Conservation (phyloP, 2,113 vertebrate genomes). For the Trogon melanurus region DNA sequence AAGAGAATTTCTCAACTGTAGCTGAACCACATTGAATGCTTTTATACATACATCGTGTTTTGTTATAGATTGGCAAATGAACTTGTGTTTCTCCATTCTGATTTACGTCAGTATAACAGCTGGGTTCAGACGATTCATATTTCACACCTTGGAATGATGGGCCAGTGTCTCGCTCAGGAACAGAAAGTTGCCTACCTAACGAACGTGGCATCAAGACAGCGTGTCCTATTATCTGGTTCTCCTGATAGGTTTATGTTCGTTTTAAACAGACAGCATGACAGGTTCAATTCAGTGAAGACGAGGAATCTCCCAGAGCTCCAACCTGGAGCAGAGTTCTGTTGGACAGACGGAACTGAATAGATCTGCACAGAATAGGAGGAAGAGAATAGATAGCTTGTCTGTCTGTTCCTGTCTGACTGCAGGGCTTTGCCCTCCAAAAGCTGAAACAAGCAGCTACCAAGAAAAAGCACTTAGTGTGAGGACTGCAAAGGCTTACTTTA, state of each 20-base stretch:
- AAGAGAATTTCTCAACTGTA: conserved; percentile 38
- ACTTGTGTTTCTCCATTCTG: background rate
- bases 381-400: background rate
- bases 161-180: background rate
- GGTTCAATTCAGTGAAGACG: background rate
- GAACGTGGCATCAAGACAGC: background rate
- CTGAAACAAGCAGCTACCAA: background rate
- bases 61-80: background rate
- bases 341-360: background rate
- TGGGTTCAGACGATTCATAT: fast-evolving
- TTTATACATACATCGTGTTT: background rate
- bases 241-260: background rate
- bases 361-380: too few relatives aligned
- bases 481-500: background rate
- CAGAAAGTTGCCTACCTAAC: background rate
- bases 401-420: fast-evolving
- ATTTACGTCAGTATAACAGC: background rate
- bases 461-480: background rate
- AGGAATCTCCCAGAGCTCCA: background rate
- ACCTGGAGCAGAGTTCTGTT: background rate
- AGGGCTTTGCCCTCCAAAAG: background rate
- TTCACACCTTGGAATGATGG: background rate
- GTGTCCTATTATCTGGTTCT: background rate
- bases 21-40: background rate
- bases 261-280: background rate